These are phyloP conservation scores for Lethenteron reissneri DNA, from an alignment of 2,113 vertebrate genomes.

Conservation along the genomic window DNA sequence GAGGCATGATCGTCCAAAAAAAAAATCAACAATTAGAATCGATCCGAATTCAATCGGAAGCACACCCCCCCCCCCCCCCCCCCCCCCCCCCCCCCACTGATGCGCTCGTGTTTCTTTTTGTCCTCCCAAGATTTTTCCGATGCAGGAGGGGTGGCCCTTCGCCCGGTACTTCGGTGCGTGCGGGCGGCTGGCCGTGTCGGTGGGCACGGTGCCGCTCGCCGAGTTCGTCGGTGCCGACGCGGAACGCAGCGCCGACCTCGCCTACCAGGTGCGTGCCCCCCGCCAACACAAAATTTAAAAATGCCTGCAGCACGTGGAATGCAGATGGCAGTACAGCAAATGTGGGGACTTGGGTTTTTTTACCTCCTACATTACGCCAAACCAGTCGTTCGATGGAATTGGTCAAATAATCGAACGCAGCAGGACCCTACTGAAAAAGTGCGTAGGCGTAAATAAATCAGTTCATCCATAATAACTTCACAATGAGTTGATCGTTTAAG, in stretches of 20 bases:
- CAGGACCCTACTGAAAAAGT: too few species aligned
- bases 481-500: too few species aligned
- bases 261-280: constrained; percentile 25
- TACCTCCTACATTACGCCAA: too few species aligned
- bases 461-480: too few species aligned
- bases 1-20: neutral
- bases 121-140: constrained; percentile 35
- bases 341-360: too few species aligned
- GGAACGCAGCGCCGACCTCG: constrained; percentile 28
- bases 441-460: too few species aligned
- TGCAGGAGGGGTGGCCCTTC: constrained; percentile 46
- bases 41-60: neutral
- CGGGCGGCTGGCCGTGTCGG: constrained; percentile 31
- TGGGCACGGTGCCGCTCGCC: constrained; percentile 24
- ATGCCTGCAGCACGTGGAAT: too few species aligned
- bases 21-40: neutral
- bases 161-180: constrained; percentile 44
- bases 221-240: constrained; percentile 20
- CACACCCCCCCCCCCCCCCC: neutral
- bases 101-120: neutral
- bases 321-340: too few species aligned
- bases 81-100: neutral
- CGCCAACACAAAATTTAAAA: too few species aligned
- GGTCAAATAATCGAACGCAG: too few species aligned
- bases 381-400: too few species aligned